These are phyloP conservation scores for Heterodera carotae DNA, from an alignment of 1,140 invertebrate genomes.

Conservation along the genomic window DNA sequence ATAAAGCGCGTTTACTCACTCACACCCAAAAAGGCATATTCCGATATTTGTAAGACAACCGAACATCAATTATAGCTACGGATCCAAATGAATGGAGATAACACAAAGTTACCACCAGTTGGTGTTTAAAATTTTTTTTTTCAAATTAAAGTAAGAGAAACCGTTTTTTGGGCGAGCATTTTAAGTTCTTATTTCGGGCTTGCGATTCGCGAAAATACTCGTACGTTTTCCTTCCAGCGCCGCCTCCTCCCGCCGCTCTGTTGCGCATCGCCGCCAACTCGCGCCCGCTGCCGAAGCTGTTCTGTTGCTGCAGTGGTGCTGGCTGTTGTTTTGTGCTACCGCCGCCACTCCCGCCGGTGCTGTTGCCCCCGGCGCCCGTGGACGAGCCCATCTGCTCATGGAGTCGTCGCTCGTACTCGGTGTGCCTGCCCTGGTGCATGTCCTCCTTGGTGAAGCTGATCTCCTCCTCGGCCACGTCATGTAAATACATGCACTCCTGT, in stretches of 20 bases:
- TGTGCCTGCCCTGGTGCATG: conserved; percentile 98
- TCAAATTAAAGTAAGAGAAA: no score
- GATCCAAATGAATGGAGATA: no score
- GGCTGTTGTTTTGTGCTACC: not conserved
- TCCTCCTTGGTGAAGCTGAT: conserved; percentile 98
- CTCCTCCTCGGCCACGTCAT: conserved; percentile 92
- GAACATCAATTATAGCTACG: no score
- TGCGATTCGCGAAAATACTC: no score
- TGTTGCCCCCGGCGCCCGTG: not conserved
- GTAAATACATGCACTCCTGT: conserved; percentile 98
- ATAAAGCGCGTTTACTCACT: no score
- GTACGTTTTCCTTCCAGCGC: not conserved
- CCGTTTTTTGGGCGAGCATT: no score
- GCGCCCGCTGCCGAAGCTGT: not conserved
- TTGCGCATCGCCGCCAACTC: conserved; percentile 3
- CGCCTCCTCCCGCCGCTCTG: not conserved
- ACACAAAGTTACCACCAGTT: no score
- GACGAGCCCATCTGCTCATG: conserved; percentile 42
- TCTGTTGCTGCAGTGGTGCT: conserved; percentile 8
- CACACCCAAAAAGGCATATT: no score
- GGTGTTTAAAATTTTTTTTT: no score
- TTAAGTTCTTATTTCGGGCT: no score
- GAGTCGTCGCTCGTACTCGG: conserved; percentile 66
- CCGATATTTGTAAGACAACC: no score
- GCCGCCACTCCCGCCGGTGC: no score